Evolutionary conservation across 1,140 invertebrate genomes (phyloP).

Genomic region (Uloborus diversus): DNA sequence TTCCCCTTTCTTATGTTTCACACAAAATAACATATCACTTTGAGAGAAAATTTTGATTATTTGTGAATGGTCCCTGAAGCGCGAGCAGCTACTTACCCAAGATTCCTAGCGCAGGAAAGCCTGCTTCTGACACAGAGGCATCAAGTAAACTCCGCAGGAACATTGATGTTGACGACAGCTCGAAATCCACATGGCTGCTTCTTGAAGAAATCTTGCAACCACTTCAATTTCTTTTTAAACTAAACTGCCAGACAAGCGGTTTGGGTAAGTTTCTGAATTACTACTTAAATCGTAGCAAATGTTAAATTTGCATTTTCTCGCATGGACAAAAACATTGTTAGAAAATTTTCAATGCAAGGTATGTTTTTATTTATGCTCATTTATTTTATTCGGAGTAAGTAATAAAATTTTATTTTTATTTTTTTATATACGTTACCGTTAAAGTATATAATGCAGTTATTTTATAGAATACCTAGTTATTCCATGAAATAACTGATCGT

Average conservation of each 20-base stretch:
- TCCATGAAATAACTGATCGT: too few relatives aligned
- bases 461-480: too few relatives aligned
- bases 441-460: too few relatives aligned
- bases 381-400: too few relatives aligned
- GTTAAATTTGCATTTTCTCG: background rate
- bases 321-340: background rate
- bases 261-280: too few relatives aligned
- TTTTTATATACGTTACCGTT: too few relatives aligned
- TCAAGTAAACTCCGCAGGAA: conserved; percentile 28
- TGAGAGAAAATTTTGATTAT: background rate
- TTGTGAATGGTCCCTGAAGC: background rate
- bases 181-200: conserved; percentile 2
- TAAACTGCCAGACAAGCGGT: too few relatives aligned
- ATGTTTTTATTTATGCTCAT: too few relatives aligned
- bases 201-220: background rate
- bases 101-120: conserved; percentile 3
- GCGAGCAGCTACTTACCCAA: conserved; percentile 6
- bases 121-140: conserved; percentile 3
- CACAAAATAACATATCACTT: too few relatives aligned
- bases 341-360: background rate
- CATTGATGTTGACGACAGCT: conserved; percentile 17
- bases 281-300: background rate
- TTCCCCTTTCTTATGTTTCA: too few relatives aligned
- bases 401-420: too few relatives aligned
- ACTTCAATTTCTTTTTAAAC: too few relatives aligned